Evolutionary conservation across 1,140 invertebrate species (phyloP), one percentile per base, ranked within the genome.

Genomic region (Dendroctonus valens): DNA sequence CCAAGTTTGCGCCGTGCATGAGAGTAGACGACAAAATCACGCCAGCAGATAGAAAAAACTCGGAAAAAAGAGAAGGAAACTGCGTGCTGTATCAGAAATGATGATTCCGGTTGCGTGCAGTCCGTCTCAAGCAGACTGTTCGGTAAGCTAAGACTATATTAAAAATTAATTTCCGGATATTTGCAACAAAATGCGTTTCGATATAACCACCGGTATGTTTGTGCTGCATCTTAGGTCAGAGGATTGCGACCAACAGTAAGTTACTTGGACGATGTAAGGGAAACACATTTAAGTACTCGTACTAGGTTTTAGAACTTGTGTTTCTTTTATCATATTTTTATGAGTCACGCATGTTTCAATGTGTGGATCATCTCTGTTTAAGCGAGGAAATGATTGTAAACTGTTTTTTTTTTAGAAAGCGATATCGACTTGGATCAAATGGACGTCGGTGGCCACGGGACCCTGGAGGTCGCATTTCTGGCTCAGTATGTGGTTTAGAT

Each of bases 1-100:
- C 97, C 3, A 99, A 99, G 81, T 99, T 98, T 81, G 93, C 96
- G 0, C 97, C 97, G 0, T 99, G 98, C 80, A 99, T 99, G 97
- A 81, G 97, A 66, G 83, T 88, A 49, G 97, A 99, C 79, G 85
- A 89, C 12, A 91, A 92, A 78, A 94, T 99, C 73, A 87, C 91
- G 51, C 86, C n/a, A 92, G 65, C 90, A 93, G 70, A 93, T 99
- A 67, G 89, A 91, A 48, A 88, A 90, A 55, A 92, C 92, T 69
- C 83, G 93, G 57, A 85, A 89, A 72, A 86, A 89, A 72, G 96
- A 98, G 79, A 81, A 92, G 46, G 89, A 96, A 74, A 98, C 95
- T 0, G 96, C 94, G 0, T 98, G 96, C 76, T 98, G 96, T 79
- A 95, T 98, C 72, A 83, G 94, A 67, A 96, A 96, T 75, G 97